Percentiles rank a stretch among this genome's conserved stretches.
Evolutionary conservation across 2,888 invertebrate species (phyloP).

Genomic region (Dasysyrphus albostriatus): DNA sequence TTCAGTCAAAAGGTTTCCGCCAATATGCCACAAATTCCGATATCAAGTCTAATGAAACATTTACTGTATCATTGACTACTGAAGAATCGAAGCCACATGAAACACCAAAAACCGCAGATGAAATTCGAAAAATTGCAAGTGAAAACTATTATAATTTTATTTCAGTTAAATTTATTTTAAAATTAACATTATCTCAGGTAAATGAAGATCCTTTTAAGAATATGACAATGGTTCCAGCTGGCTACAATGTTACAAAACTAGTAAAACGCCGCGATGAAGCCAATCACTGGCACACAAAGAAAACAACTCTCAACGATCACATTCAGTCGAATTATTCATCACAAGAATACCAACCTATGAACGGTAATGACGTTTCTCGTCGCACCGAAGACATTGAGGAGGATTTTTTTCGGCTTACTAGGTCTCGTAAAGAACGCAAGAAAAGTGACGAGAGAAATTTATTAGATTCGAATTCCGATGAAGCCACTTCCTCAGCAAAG

Average conservation of each 20-base stretch:
- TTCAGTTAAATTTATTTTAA: background rate
- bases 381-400: conserved; percentile 54
- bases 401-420: conserved; percentile 75
- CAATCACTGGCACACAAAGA: conserved; percentile 79
- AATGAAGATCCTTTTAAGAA: conserved; percentile 64
- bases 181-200: conserved; percentile 13
- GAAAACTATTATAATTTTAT: background rate
- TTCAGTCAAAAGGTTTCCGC: conserved; percentile 18
- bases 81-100: background rate
- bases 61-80: background rate
- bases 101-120: conserved; percentile 6
- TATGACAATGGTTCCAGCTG: conserved; percentile 78
- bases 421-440: conserved; percentile 65
- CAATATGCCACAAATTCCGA: conserved; percentile 31
- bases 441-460: conserved; percentile 38
- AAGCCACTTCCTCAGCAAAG: conserved; percentile 2
- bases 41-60: background rate
- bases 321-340: conserved; percentile 35
- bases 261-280: conserved; percentile 75
- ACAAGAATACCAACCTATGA: conserved; percentile 9
- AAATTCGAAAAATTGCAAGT: conserved; percentile 36
- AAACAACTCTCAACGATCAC: conserved; percentile 76
- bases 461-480: conserved; percentile 22
- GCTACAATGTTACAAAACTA: conserved; percentile 77
- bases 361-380: conserved; percentile 18